Evolutionary conservation across 2,113 vertebrate species (phyloP).

Genomic region (Oenanthe oenanthe): DNA sequence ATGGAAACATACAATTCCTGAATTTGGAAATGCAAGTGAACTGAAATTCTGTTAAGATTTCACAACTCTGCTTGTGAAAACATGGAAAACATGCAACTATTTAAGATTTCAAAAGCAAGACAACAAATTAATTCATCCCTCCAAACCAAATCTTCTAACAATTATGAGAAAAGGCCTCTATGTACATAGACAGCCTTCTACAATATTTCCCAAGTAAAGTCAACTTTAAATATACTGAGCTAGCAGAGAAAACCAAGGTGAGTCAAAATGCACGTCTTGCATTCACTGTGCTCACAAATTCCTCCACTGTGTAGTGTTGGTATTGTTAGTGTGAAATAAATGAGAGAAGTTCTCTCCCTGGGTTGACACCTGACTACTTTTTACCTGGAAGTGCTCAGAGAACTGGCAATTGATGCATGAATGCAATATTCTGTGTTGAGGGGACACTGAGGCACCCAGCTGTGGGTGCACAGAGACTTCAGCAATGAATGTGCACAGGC

Average conservation of each 20-base stretch:
- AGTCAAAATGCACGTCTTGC: not conserved
- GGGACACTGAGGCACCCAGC: not conserved
- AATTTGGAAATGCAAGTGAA: not conserved
- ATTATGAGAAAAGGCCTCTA: not conserved
- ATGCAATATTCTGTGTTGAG: not conserved
- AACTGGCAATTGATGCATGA: not conserved
- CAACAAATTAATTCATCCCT: not conserved
- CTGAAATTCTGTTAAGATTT: not conserved
- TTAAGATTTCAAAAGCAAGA: not conserved
- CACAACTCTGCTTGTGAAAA: not conserved
- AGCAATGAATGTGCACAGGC: not conserved
- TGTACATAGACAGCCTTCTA: not conserved
- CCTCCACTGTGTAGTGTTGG: not conserved
- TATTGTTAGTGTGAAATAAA: not conserved
- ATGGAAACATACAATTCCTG: not conserved
- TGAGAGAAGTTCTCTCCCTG: not conserved
- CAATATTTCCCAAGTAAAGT: not conserved
- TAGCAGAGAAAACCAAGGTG: not conserved
- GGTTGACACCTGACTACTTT: not conserved
- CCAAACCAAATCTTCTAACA: not conserved
- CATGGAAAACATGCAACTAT: not conserved
- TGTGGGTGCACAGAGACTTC: not conserved
- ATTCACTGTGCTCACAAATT: not conserved
- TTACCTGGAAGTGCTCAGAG: not conserved
- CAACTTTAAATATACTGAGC: not conserved